These are phyloP conservation scores for Danio kyathit DNA, from an alignment of 2,797 vertebrate genomes.

Conservation along the genomic window DNA sequence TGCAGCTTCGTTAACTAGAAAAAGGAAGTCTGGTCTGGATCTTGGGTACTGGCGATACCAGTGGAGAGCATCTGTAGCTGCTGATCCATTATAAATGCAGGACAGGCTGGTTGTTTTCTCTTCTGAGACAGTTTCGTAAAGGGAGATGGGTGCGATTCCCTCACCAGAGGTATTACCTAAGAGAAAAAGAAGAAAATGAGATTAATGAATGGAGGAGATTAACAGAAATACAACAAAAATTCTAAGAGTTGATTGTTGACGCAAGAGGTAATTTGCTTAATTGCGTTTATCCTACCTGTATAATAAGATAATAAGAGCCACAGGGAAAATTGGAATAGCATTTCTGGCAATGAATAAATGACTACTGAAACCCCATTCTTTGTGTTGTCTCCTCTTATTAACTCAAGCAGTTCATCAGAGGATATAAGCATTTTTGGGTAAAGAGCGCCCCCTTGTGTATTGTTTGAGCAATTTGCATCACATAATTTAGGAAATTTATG, in stretches of 20 bases:
- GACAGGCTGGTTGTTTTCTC: constrained; percentile 37
- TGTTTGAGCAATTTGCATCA: not conserved
- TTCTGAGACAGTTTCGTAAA: not conserved
- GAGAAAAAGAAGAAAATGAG: not conserved
- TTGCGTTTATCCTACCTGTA: not conserved
- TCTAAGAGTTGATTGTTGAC: not conserved
- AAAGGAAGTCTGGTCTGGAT: constrained; percentile 46
- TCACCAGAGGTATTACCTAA: constrained; percentile 12
- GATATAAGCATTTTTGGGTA: not conserved
- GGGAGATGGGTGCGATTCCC: constrained; percentile 32
- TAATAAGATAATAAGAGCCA: not conserved
- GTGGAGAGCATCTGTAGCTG: constrained; percentile 17
- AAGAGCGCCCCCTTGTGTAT: not conserved
- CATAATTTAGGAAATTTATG: not conserved
- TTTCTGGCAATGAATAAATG: not conserved
- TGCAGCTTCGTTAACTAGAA: constrained; percentile 28
- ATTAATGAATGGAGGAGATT: not conserved
- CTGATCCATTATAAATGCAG: constrained; percentile 43
- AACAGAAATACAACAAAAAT: not conserved
- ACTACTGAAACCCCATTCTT: not conserved
- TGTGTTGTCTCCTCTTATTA: too few relatives aligned
- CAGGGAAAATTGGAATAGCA: not conserved
- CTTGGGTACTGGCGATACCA: constrained; percentile 52
- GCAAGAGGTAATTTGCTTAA: not conserved
- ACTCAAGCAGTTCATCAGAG: not conserved